A percentile compares a stretch with the other conserved stretches of the same genome.
Conservation (phyloP, 2,888 invertebrate species). For the Rhagium mordax region DNA sequence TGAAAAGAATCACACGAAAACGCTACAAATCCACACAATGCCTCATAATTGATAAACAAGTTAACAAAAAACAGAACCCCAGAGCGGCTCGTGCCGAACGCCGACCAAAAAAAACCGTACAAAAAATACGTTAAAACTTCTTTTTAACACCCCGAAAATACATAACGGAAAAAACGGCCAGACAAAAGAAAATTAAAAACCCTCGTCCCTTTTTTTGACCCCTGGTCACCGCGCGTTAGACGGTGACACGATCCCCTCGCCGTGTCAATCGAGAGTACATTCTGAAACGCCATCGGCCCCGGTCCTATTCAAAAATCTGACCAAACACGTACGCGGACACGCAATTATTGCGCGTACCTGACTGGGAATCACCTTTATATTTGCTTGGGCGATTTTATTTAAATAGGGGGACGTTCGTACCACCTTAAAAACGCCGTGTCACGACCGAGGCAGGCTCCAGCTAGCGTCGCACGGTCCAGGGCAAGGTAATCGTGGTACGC, state of each 20-base stretch:
- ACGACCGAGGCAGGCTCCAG: slow-evolving; percentile 8
- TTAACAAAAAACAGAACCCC: slow-evolving; percentile 52
- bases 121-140: slow-evolving; percentile 60
- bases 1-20: not conserved
- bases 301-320: slow-evolving; percentile 54
- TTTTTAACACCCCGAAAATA: slow-evolving; percentile 47
- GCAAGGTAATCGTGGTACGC: slow-evolving; percentile 48
- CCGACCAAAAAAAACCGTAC: slow-evolving; percentile 50
- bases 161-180: slow-evolving; percentile 58
- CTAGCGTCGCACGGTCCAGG: not conserved
- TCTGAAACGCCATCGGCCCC: slow-evolving; percentile 52
- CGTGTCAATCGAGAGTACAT: slow-evolving; percentile 41
- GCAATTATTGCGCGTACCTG: slow-evolving; percentile 25
- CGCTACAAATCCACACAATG: slow-evolving; percentile 9
- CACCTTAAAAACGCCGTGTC: slow-evolving; percentile 39
- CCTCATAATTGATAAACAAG: slow-evolving; percentile 47
- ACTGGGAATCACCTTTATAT: slow-evolving; percentile 37
- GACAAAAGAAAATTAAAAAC: slow-evolving; percentile 50
- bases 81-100: slow-evolving; percentile 50
- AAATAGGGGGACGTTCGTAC: slow-evolving; percentile 50
- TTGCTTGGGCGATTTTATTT: slow-evolving; percentile 45
- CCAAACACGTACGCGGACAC: slow-evolving; percentile 42
- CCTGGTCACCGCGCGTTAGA: slow-evolving; percentile 55
- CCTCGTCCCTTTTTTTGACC: slow-evolving; percentile 56
- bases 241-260: slow-evolving; percentile 41